These are phyloP conservation scores for Lates japonicus DNA, from an alignment of 2,797 vertebrate species.

Conservation along the genomic window DNA sequence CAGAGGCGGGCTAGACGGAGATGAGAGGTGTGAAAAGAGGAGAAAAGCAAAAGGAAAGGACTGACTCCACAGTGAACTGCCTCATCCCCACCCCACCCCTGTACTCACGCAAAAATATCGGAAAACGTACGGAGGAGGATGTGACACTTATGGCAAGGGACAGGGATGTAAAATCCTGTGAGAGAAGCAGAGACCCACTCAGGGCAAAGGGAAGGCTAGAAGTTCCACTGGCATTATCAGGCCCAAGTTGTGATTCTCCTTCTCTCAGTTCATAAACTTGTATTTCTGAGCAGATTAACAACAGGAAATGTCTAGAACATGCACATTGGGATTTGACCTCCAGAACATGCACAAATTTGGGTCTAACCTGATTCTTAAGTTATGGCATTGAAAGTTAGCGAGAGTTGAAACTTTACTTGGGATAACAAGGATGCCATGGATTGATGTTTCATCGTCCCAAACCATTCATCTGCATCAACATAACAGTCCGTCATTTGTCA, in stretches of 20 bases:
- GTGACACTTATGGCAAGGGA: conserved; percentile 74
- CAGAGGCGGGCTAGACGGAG: conserved; percentile 56
- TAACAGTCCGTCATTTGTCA: not conserved
- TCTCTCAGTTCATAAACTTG: conserved; percentile 26
- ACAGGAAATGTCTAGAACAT: conserved; percentile 11
- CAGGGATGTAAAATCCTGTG: too few relatives aligned
- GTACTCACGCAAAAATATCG: conserved; percentile 69
- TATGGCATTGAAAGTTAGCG: not conserved
- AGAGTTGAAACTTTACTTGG: not conserved
- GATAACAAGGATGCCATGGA: not conserved
- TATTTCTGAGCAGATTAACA: conserved; percentile 35
- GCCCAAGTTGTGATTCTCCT: conserved; percentile 53
- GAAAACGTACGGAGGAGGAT: conserved; percentile 70
- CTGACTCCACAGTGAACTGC: conserved; percentile 61
- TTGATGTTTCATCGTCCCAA: not conserved
- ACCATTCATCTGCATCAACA: not conserved
- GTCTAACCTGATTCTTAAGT: not conserved
- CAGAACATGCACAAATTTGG: not conserved
- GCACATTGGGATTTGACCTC: conserved; percentile 19
- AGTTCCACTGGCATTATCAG: conserved; percentile 61
- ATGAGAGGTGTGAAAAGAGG: conserved; percentile 63
- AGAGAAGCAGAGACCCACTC: too few relatives aligned
- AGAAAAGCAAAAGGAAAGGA: conserved; percentile 58
- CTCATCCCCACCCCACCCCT: not conserved
- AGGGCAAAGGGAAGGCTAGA: conserved; percentile 68